A percentile compares a stretch with the other conserved stretches of the same genome.
Conservation (phyloP, 2,888 invertebrate species). For the Norana najaformis region DNA sequence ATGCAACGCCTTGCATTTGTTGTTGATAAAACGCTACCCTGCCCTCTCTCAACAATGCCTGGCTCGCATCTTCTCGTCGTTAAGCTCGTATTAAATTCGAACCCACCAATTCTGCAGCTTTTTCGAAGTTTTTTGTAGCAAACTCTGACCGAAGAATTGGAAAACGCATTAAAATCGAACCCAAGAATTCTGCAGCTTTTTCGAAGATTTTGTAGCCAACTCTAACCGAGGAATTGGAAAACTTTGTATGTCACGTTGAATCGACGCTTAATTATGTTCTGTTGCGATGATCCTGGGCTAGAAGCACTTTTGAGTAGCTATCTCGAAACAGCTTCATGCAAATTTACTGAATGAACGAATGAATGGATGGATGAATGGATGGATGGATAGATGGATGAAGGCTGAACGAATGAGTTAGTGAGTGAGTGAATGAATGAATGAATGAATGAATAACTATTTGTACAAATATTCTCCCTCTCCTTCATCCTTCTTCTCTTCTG, state of each 20-base stretch:
- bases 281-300: no score
- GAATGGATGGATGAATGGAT: not conserved
- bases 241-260: not conserved
- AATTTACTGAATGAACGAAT: not conserved
- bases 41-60: not conserved
- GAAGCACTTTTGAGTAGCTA: not conserved
- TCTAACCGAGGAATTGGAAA: not conserved
- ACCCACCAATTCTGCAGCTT: not conserved
- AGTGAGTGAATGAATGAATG: no score
- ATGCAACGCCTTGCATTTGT: not conserved
- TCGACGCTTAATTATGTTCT: not conserved
- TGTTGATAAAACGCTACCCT: not conserved
- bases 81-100: not conserved
- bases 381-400: not conserved
- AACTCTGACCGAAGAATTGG: not conserved
- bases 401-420: no score
- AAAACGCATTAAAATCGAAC: not conserved
- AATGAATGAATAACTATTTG: no score
- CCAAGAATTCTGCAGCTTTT: not conserved
- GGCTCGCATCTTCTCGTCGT: not conserved
- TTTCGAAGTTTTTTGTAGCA: no score
- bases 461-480: no score
- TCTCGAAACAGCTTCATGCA: not conserved
- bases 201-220: not conserved
- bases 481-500: not conserved